Evolutionary conservation across 2,888 invertebrate species (phyloP).

Genomic region (Drosophila macrospina): DNA sequence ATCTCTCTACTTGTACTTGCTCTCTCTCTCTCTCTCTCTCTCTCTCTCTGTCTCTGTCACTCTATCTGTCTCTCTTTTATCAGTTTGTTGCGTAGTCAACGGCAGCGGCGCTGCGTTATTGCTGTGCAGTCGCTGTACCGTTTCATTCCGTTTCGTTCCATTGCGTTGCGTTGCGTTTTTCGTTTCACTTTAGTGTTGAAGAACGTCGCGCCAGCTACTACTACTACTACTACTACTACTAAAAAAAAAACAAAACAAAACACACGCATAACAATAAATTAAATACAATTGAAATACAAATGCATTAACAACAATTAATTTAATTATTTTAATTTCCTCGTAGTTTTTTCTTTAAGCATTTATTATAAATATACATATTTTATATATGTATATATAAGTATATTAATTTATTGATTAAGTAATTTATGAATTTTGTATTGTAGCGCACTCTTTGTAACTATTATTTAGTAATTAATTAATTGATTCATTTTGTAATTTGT

Average conservation of each 20-base stretch:
- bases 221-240: too few species aligned
- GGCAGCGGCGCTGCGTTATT: constrained; percentile 49
- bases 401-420: constrained; percentile 27
- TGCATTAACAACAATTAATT: constrained; percentile 51
- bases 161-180: constrained; percentile 39
- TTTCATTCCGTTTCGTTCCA: constrained; percentile 50
- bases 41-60: constrained; percentile 19
- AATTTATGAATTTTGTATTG: constrained; percentile 45
- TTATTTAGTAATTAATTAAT: constrained; percentile 27
- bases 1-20: constrained; percentile 26
- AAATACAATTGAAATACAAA: constrained; percentile 23
- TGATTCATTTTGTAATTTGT: constrained; percentile 54
- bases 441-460: constrained; percentile 21
- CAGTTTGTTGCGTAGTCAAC: constrained; percentile 63
- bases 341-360: constrained; percentile 49
- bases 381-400: constrained; percentile 23
- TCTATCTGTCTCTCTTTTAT: constrained; percentile 35
- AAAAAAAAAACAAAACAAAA: constrained; percentile 29
- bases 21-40: constrained; percentile 5
- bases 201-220: constrained; percentile 60
- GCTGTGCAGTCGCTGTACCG: constrained; percentile 46
- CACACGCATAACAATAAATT: constrained; percentile 28
- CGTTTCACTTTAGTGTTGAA: constrained; percentile 60
- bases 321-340: constrained; percentile 31
- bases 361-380: background rate